Conservation (phyloP, 2,888 invertebrate species). For the Sceliomorpha sp. region DNA sequence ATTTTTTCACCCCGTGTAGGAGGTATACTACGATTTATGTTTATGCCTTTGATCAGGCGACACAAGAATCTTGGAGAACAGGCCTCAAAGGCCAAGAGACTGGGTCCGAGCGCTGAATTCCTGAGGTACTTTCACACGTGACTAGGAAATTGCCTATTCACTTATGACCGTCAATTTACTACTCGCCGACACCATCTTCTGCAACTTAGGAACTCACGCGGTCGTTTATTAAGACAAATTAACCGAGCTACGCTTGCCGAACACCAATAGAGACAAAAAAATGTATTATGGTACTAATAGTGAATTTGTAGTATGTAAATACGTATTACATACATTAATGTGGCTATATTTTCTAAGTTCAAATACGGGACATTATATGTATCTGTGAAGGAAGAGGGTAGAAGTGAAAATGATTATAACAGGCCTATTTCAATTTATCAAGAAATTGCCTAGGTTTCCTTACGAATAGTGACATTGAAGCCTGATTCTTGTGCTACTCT, state of each 20-base stretch:
- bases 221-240: constrained; percentile 29
- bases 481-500: no score
- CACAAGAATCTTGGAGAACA: constrained; percentile 18
- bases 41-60: constrained; percentile 10
- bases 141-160: constrained; percentile 74
- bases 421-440: no score
- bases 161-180: constrained; percentile 54
- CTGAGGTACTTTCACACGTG: constrained; percentile 78
- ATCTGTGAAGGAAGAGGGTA: no score
- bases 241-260: constrained; percentile 21
- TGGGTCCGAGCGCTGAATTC: constrained; percentile 72
- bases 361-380: no score
- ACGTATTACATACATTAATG: no score
- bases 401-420: no score
- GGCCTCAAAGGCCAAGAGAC: constrained; percentile 60
- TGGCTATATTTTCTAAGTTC: no score
- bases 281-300: no score
- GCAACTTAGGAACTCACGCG: constrained; percentile 22
- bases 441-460: no score
- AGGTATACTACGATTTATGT: background rate
- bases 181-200: constrained; percentile 34
- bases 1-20: no score
- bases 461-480: no score
- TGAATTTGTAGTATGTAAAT: no score
- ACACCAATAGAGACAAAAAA: constrained; percentile 16